Percentiles rank a stretch among this genome's conserved stretches.
Conservation (phyloP, 2,113 vertebrate species). For the Microtus richardsoni region DNA sequence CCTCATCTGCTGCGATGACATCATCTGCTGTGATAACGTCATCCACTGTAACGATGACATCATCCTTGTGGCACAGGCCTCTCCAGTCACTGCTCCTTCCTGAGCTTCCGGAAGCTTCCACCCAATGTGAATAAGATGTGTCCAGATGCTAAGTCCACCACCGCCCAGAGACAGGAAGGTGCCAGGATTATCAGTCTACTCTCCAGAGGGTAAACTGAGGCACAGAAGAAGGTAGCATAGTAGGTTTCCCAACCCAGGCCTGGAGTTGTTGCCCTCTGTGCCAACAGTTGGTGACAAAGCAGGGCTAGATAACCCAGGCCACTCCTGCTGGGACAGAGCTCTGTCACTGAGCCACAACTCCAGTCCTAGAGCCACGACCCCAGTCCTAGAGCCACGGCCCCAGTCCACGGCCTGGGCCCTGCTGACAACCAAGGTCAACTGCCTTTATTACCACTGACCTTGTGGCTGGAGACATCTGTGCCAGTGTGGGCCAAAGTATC, state of each 20-base stretch:
- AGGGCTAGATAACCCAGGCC: neutral
- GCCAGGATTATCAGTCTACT: neutral
- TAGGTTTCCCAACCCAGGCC: neutral
- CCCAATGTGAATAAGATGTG: neutral
- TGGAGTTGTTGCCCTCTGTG: neutral
- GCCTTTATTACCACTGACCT: neutral
- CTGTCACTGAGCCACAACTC: neutral
- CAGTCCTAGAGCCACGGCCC: neutral
- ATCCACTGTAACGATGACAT: neutral
- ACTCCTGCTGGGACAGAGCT: neutral
- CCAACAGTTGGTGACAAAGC: neutral
- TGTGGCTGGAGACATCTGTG: neutral
- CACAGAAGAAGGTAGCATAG: neutral
- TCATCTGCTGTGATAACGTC: too few relatives aligned
- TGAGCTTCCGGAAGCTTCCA: neutral
- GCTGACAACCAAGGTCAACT: neutral
- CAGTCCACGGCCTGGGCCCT: neutral
- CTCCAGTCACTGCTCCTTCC: neutral
- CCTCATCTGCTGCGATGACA: neutral
- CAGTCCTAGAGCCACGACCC: neutral
- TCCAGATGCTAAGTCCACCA: neutral
- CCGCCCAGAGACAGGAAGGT: accelerated
- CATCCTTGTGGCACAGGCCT: neutral
- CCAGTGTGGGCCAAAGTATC: neutral
- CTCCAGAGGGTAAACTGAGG: conserved; percentile 40